Base-by-base conservation (phyloP, 2,797 vertebrate genomes). In the Myoxocephalus aenaeus region DNA sequence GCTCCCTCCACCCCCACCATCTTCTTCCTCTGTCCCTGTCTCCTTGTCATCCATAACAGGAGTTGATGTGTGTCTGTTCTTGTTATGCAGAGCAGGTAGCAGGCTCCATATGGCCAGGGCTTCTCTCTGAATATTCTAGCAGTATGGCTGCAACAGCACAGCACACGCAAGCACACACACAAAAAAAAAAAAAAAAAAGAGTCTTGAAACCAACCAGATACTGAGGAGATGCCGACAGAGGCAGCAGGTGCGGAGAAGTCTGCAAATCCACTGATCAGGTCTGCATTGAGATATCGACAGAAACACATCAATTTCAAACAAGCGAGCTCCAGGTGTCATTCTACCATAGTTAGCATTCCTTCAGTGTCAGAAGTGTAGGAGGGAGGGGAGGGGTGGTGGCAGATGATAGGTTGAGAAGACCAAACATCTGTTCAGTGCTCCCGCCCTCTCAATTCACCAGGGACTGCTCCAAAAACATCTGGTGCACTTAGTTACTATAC, bases 401-500 rank as follows among this genome's bases (percentile, higher is more conserved):
- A 80, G 79, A 67, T 61, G 67, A 85, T 85, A 75, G 85, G 86
- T 86, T 86, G 96, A 96, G 94, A 93, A 95, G 93, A 91, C 89
- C 93, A 96, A 92, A 97, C 97, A 98, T 97, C 97, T 99, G 97
- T 95, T 96, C 94, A 89, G 94, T 86, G 93, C 96, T 96, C 93
- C 96, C 93, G 89, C 96, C 95, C 93, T 96, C 96, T 95, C 93
- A 94, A 94, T 95, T 95, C 97, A 96, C 96, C 88, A 94, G 97
- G 96, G 97, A 98, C 95, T 95, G 94, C 96, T 96, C 95, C 95
- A 95, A 96, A 94, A 92, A 93, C 97, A 98, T 97, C 97, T 98
- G 97, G 93, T 95, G 59, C 95, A 96, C 94, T 97, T 96, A 96
- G 95, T 94, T 95, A 84, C 78, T 86, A 89, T 92, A 91, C 84